Conservation (phyloP, 2,888 invertebrate genomes). For the Ganaspis brasiliensis region DNA sequence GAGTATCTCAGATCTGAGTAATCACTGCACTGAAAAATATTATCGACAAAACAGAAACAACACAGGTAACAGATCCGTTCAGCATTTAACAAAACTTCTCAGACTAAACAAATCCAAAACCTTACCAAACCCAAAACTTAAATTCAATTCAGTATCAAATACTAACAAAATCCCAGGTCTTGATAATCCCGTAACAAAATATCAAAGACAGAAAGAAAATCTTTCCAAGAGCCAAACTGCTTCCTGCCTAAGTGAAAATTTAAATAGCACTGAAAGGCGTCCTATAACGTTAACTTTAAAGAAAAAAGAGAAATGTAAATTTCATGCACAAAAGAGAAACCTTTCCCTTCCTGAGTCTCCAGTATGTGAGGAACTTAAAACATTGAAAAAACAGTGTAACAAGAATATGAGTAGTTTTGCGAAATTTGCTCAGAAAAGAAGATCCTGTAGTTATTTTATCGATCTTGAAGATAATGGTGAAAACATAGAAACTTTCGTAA, state of each 20-base stretch:
- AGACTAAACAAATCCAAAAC: conserved; percentile 77
- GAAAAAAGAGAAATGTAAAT: conserved; percentile 79
- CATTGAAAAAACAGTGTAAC: conserved; percentile 72
- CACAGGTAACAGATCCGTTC: conserved; percentile 76
- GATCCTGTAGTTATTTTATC: conserved; percentile 86
- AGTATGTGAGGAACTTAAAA: conserved; percentile 89
- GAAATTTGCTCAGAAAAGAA: conserved; percentile 81
- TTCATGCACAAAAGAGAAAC: conserved; percentile 76
- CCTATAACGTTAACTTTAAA: conserved; percentile 75
- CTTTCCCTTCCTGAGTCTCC: conserved; percentile 92
- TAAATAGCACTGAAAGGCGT: conserved; percentile 66
- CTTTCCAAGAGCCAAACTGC: conserved; percentile 73
- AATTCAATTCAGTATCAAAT: conserved; percentile 71
- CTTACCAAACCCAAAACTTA: conserved; percentile 72
- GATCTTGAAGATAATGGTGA: conserved; percentile 82
- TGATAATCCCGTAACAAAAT: conserved; percentile 71
- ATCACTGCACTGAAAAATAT: conserved; percentile 83
- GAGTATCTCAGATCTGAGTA: conserved; percentile 91
- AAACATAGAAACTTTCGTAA: conserved; percentile 70
- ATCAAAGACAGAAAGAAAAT: conserved; percentile 69
- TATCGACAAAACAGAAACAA: conserved; percentile 73
- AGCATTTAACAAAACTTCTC: conserved; percentile 74
- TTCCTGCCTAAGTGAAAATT: conserved; percentile 72
- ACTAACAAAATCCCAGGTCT: conserved; percentile 74
- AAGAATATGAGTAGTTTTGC: conserved; percentile 80